A percentile compares a stretch with the other conserved stretches of the same genome.
Conservation (phyloP, 2,113 vertebrate species). For the Bubo scandiacus region DNA sequence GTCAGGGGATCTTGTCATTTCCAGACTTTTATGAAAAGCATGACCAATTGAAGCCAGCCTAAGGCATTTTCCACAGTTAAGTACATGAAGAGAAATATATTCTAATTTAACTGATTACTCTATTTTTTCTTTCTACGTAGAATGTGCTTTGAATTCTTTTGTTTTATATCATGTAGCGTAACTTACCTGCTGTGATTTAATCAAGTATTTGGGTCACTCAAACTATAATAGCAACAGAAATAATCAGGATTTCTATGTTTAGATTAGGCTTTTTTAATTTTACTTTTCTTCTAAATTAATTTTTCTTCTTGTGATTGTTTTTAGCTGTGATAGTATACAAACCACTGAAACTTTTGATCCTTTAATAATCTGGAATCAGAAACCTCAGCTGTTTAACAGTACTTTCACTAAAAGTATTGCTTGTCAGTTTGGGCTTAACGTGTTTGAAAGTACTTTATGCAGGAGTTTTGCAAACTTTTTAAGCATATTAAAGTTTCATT, state of each 20-base stretch:
- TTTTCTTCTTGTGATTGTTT: neutral
- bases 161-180: slow-evolving; percentile 35
- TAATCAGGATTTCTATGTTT: slow-evolving; percentile 49
- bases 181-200: slow-evolving; percentile 68
- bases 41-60: slow-evolving; percentile 64
- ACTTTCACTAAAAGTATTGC: neutral
- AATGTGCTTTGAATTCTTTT: slow-evolving; percentile 57
- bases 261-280: neutral
- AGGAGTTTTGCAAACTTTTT: neutral
- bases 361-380: slow-evolving; percentile 25
- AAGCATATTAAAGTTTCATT: neutral
- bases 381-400: slow-evolving; percentile 8
- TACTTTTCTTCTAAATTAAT: neutral
- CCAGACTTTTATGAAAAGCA: slow-evolving; percentile 39
- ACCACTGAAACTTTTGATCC: neutral
- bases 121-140: slow-evolving; percentile 39
- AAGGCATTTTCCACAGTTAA: slow-evolving; percentile 57
- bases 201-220: slow-evolving; percentile 48
- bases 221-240: slow-evolving; percentile 37
- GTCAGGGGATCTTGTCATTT: slow-evolving; percentile 57
- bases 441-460: neutral
- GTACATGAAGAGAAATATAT: slow-evolving; percentile 50
- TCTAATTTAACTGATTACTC: slow-evolving; percentile 51
- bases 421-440: slow-evolving; percentile 9
- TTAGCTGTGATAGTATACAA: neutral